Conservation (phyloP, 2,797 vertebrate species). For the Xyrichtys novacula region DNA sequence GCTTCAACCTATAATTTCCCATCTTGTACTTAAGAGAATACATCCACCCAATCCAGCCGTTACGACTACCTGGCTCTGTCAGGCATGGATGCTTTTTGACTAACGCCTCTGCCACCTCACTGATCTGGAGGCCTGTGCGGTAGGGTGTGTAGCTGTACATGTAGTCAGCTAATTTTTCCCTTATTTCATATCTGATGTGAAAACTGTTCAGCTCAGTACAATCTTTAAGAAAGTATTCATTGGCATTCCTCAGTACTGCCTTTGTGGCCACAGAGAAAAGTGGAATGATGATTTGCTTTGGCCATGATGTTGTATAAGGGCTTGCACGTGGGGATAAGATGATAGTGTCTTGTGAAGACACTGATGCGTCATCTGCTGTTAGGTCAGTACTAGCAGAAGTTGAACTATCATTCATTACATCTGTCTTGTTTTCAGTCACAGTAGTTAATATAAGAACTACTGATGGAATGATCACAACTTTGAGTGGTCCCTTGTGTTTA, state of each 20-base stretch:
- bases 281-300: neutral
- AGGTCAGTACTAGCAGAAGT: neutral
- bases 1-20: too few species aligned
- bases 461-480: neutral
- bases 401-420: neutral
- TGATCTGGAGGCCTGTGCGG: too few species aligned
- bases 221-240: neutral
- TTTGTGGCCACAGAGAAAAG: neutral
- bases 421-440: neutral
- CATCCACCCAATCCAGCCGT: too few species aligned
- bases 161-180: neutral
- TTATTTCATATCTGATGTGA: neutral
- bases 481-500: neutral
- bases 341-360: neutral
- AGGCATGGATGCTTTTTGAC: too few species aligned
- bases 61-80: too few species aligned
- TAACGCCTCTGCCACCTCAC: too few species aligned
- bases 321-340: too few species aligned
- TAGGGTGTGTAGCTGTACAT: neutral
- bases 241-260: neutral
- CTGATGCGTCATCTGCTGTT: neutral
- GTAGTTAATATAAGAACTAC: neutral
- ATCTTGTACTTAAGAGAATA: too few species aligned
- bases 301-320: neutral
- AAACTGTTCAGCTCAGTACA: neutral